Conservation (phyloP, 1,140 invertebrate genomes). For the Zaprionus ornatus region DNA sequence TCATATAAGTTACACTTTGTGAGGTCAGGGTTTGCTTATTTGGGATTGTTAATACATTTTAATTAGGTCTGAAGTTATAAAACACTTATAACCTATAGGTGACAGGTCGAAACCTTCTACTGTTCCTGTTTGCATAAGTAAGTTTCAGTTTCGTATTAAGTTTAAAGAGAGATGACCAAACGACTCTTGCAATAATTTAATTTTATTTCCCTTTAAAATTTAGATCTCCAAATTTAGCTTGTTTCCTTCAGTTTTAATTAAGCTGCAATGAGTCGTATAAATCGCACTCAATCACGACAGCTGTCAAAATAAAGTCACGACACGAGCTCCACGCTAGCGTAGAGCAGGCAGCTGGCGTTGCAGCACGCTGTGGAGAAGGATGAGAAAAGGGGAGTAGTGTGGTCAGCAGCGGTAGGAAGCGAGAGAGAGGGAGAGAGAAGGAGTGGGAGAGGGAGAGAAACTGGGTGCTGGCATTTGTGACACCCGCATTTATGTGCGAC, state of each 20-base stretch:
- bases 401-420: background rate
- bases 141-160: too few species aligned
- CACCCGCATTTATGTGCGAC: constrained; percentile 81
- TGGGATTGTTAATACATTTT: too few species aligned
- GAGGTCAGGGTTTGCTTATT: too few species aligned
- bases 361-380: background rate
- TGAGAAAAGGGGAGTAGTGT: background rate
- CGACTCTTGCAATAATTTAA: too few species aligned
- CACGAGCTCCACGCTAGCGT: constrained; percentile 9
- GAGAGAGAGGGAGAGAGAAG: background rate
- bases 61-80: too few species aligned
- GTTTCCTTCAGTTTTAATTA: too few species aligned
- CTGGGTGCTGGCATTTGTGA: constrained; percentile 43
- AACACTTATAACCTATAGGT: too few species aligned
- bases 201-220: too few species aligned
- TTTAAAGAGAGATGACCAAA: rapidly evolving
- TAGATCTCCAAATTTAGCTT: too few species aligned
- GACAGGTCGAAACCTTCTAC: too few species aligned
- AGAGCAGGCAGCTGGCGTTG: background rate
- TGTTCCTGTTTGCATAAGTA: too few species aligned
- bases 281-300: background rate
- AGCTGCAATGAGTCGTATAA: background rate
- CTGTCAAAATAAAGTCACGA: background rate
- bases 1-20: too few species aligned
- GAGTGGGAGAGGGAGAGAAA: background rate